Base-by-base conservation (phyloP, 1,140 invertebrate genomes). In the Pseudomyrmex gracilis region DNA sequence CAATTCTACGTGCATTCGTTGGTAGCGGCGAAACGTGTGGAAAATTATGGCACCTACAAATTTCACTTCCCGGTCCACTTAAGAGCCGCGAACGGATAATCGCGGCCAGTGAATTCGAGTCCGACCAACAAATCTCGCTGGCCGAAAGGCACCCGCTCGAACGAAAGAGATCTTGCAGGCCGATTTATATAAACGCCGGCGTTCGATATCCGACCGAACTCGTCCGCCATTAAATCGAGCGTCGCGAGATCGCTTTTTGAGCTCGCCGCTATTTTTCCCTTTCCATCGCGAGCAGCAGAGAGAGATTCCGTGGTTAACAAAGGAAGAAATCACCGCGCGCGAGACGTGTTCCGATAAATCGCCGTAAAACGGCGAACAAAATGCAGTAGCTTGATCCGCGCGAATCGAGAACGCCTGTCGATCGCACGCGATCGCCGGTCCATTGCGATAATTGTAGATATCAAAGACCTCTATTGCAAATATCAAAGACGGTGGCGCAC, bases 371-470 rank as follows among this genome's bases (percentile, higher is more conserved):
- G 63, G 7, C 51, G 43, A 84, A 47, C 57, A 64, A 68, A 74
- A 84, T 82, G 68, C 71, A 78, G 67, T 73, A 67, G 22, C 5
- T 22, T 43, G 71, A 66, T 71, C 60, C 17, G 49, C 7, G 43
- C 58, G 51, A 84, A 86, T 77, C 73, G 73, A 34, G 34, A 34
- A 5, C 17, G 49, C 45, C 60, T 78, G 78, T 87, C 86, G 86
- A 85, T 87, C 85, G 84, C 78, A 83, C 66, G 17, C 74, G 57
- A 85, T 86, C 55, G 76, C 63, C 22, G 73, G 73, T 83, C 55
- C 73, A 64, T 66, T 57, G 63, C 24, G 61, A 80, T 87, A 84
- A 87, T 80, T 76, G 57, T n/a, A 55, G 57, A 70, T 63, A 87
- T 87, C 73, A 86, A 87, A 87, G 82, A 83, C 61, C 55, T 51